These are phyloP conservation scores for Hiodon alosoides DNA, from an alignment of 2,113 vertebrate species.

Conservation along the genomic window DNA sequence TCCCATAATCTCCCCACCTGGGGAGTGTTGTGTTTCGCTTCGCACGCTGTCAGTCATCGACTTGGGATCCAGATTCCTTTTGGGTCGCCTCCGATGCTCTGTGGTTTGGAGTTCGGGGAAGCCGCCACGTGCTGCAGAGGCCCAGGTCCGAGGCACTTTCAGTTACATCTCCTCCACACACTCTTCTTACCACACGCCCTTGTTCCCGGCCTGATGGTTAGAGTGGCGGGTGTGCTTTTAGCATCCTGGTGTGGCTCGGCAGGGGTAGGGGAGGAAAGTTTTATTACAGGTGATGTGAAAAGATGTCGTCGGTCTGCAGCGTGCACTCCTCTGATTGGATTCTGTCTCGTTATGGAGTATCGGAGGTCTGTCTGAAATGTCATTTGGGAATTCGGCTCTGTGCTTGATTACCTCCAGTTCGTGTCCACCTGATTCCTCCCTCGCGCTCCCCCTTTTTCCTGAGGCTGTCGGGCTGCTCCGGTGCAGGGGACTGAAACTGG, in stretches of 20 bases:
- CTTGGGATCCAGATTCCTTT: not conserved
- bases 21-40: too few species aligned
- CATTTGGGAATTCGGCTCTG: slow-evolving; percentile 16
- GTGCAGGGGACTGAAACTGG: not conserved
- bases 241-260: too few species aligned
- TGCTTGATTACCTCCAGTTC: slow-evolving; percentile 4
- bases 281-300: slow-evolving; percentile 7
- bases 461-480: not conserved
- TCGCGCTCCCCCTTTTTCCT: not conserved
- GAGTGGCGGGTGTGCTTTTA: too few species aligned
- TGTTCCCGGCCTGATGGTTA: not conserved
- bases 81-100: too few species aligned
- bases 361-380: not conserved
- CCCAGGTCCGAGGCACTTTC: not conserved
- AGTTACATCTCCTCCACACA: not conserved
- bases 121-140: too few species aligned
- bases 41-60: too few species aligned
- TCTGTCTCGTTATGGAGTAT: slow-evolving; percentile 11
- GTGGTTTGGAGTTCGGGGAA: too few species aligned
- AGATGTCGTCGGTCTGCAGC: not conserved
- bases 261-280: not conserved
- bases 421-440: not conserved
- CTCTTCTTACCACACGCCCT: not conserved
- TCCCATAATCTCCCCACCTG: too few species aligned
- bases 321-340: slow-evolving; percentile 1